These are phyloP conservation scores for Oscheius sp. DNA, from an alignment of 2,888 invertebrate species.

Conservation along the genomic window DNA sequence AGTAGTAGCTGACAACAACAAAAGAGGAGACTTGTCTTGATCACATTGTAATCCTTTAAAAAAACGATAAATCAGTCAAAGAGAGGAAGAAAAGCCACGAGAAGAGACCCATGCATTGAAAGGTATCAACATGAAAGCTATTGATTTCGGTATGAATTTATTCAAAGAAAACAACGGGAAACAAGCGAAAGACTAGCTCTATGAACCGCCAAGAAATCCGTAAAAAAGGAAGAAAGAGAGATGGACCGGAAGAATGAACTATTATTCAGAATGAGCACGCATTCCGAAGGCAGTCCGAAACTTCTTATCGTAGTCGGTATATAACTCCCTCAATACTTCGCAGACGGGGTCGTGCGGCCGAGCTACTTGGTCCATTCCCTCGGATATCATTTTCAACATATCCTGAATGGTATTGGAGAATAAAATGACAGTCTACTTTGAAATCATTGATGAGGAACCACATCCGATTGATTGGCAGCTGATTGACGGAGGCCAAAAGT, in stretches of 20 bases:
- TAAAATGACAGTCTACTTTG: slow-evolving; percentile 44
- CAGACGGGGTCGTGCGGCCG: slow-evolving; percentile 57
- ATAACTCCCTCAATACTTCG: slow-evolving; percentile 52
- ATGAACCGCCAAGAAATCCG: slow-evolving; percentile 3
- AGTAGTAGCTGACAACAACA: too few relatives aligned
- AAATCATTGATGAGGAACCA: slow-evolving; percentile 66
- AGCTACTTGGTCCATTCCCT: slow-evolving; percentile 54
- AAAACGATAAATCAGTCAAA: too few relatives aligned
- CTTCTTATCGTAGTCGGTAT: slow-evolving; percentile 62
- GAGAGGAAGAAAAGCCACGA: too few relatives aligned
- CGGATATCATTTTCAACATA: slow-evolving; percentile 50
- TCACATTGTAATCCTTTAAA: too few relatives aligned
- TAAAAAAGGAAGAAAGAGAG: not conserved
- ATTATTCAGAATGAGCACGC: slow-evolving; percentile 31
- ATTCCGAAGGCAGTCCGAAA: slow-evolving; percentile 67
- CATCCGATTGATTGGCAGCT: slow-evolving; percentile 49
- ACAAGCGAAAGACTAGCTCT: slow-evolving; percentile 13
- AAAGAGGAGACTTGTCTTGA: too few relatives aligned
- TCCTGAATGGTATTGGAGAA: slow-evolving; percentile 35
- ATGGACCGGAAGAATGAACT: not conserved
- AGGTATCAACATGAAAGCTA: too few relatives aligned
- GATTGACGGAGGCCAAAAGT: slow-evolving; percentile 49
- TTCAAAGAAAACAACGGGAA: not conserved
- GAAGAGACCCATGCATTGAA: too few relatives aligned
- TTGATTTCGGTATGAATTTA: too few relatives aligned